These are phyloP conservation scores for Alentia gelatinosa DNA, from an alignment of 2,888 invertebrate genomes.

Conservation along the genomic window DNA sequence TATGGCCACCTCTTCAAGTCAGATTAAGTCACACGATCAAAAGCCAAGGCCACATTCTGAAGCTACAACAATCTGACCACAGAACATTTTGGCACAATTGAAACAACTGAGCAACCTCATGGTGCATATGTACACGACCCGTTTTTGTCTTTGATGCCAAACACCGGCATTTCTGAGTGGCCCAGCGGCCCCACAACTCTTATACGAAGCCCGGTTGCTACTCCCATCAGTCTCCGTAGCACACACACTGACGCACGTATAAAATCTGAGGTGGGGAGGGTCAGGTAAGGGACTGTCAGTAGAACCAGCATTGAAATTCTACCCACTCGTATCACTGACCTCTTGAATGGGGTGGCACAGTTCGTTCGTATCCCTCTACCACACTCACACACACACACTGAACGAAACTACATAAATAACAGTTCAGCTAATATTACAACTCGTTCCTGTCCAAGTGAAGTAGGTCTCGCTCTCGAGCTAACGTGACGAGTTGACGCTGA, in stretches of 20 bases:
- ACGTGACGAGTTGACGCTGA: slow-evolving; percentile 56
- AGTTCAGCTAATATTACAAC: slow-evolving; percentile 48
- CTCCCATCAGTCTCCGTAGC: no score
- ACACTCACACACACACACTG: not conserved
- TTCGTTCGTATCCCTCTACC: not conserved
- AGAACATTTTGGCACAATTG: not conserved
- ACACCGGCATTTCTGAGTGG: not conserved
- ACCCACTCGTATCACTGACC: not conserved
- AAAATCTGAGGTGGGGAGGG: no score
- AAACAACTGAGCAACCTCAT: not conserved
- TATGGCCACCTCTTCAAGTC: not conserved
- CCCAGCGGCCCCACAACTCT: no score
- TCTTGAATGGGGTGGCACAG: not conserved
- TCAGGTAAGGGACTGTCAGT: no score
- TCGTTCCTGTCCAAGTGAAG: slow-evolving; percentile 54
- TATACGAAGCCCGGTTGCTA: no score
- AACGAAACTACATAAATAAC: not conserved
- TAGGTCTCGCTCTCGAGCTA: slow-evolving; percentile 55
- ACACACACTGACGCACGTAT: no score
- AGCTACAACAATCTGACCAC: not conserved
- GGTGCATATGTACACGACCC: not conserved
- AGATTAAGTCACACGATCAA: not conserved
- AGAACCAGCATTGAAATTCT: no score
- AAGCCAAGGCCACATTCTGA: slow-evolving; percentile 16
- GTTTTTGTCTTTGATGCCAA: not conserved